Evolutionary conservation across 2,888 invertebrate genomes (phyloP).

Genomic region (Amphipyra tragopoginis): DNA sequence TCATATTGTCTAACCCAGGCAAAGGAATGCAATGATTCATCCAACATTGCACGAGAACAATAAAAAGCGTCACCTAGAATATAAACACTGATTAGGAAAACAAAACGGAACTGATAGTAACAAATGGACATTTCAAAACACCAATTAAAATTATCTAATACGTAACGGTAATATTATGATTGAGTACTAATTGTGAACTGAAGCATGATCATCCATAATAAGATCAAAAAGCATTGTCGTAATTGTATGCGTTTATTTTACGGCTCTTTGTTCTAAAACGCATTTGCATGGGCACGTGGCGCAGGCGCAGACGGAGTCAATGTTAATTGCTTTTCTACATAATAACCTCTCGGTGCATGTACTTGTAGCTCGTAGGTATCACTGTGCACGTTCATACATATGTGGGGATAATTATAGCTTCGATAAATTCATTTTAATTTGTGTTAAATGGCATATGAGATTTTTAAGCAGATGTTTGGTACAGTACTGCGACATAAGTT

Average conservation of each 20-base stretch:
- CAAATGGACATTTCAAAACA: conserved; percentile 41
- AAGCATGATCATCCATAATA: conserved; percentile 67
- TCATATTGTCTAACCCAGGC: conserved; percentile 50
- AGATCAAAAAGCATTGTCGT: conserved; percentile 70
- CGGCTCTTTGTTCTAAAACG: conserved; percentile 73
- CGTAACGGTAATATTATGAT: conserved; percentile 41
- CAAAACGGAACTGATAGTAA: conserved; percentile 37
- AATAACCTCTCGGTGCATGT: conserved; percentile 48
- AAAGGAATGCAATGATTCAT: conserved; percentile 57
- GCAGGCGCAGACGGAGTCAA: conserved; percentile 55
- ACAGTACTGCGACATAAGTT: background rate
- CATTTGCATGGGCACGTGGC: conserved; percentile 73
- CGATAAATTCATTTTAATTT: conserved; percentile 16
- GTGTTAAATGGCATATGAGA: background rate
- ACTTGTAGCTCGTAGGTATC: conserved; percentile 31
- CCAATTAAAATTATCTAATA: conserved; percentile 55
- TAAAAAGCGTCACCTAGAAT: conserved; percentile 34
- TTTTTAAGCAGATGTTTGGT: background rate
- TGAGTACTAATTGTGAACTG: conserved; percentile 56
- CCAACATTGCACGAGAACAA: conserved; percentile 31
- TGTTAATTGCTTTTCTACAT: conserved; percentile 67
- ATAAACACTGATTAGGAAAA: conserved; percentile 41
- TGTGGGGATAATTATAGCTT: conserved; percentile 13
- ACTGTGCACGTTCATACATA: conserved; percentile 8
- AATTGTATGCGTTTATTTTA: conserved; percentile 71